Base-by-base conservation (phyloP, 2,797 vertebrate species). In the Capromys pilorides region DNA sequence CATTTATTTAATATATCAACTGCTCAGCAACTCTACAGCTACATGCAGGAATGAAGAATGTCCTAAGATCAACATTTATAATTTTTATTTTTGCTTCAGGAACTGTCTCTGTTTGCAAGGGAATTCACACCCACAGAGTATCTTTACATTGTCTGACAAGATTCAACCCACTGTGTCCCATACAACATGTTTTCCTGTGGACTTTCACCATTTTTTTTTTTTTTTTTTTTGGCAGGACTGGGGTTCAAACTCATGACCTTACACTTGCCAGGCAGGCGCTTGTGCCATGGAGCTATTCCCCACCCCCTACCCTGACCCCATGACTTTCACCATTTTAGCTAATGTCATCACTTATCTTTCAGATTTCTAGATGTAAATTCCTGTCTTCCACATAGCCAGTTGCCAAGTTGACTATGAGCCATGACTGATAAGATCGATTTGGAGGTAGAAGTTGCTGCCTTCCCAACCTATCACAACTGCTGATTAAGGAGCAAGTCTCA, bases 1-100 rank as follows among this genome's bases (percentile, higher is more conserved):
- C 94, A 93, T 91, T 51, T 93, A 94, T 84, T 94, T 96, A 87
- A 83, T 78, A 36, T 16, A 39, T 88, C 92, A 85, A 13, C 10
- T 95, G 93, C 78, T 81, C 31, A 87, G 57, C n/a, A 66, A 93
- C 31, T 66, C 12, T 31, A 64, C 89, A 78, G 22, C 67, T 82
- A 62, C 33, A 88, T 73, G 88, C 54, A 77, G 88, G 86, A 94
- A 88, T 69, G 45, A 89, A 94, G 24, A 85, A 28, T 73, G n/a
- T 59, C 6, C 26, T 26, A 16, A 69, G 19, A 54, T 64, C 19
- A 33, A 83, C 51, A 94, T 83, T 86, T 88, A 64, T 69, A 83
- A 83, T 73, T 96, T 73, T 96, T 86, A 92, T 16, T 86, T 59
- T 91, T 80, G 54, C 21, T 33, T 91, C 84, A 88, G 39, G 45